Evolutionary conservation across 1,140 invertebrate genomes (phyloP), one percentile per base, ranked within the genome.

Genomic region (Amphibalanus amphitrite): DNA sequence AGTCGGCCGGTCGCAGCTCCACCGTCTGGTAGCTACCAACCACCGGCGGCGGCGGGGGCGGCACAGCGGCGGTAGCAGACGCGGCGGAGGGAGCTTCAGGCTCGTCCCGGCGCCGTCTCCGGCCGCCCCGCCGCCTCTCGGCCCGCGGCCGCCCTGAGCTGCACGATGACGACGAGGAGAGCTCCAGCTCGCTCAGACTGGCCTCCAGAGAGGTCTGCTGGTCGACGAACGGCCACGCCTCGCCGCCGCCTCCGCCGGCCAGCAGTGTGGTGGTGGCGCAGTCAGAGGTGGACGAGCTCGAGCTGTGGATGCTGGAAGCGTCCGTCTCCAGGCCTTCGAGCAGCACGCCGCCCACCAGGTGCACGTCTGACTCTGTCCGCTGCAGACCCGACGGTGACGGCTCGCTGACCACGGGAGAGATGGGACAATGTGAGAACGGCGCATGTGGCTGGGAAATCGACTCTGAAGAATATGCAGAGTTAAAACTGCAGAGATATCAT

Each of bases 151-250:
- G 47, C 1, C 47, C 47, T 1, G 47, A 59, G 47, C 47, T 59
- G 47, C 47, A 59, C 6, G 47, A 59, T 1, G 47, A 59, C 23
- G 47, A 59, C 6, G 47, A 59, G 47, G 47, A 59, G 47, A 59
- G 47, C 47, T 59, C 47, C 47, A 59, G 47, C 47, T 59, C 47
- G 47, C 47, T 59, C 10, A 59, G 47, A 20, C 47, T 59, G 47
- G 13, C 47, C 47, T 59, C 47, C 47, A 59, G 47, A 8, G 47
- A 59, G 13, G 47, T 59, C 47, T 20, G 47, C 47, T 13, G 47
- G 13, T 59, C 47, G 47, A 59, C 47, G 30, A 71, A 38, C 67
- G 70, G 69, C 59, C 69, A 71, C 3, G 38, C 33, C n/a, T 28
- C 65, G 28, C n/a, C 65, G 65, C 65, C n/a, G 26, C 6, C 65